Evolutionary conservation across 2,797 vertebrate genomes (phyloP), one percentile per base, ranked within the genome.

Genomic region (Anniella stebbinsi): DNA sequence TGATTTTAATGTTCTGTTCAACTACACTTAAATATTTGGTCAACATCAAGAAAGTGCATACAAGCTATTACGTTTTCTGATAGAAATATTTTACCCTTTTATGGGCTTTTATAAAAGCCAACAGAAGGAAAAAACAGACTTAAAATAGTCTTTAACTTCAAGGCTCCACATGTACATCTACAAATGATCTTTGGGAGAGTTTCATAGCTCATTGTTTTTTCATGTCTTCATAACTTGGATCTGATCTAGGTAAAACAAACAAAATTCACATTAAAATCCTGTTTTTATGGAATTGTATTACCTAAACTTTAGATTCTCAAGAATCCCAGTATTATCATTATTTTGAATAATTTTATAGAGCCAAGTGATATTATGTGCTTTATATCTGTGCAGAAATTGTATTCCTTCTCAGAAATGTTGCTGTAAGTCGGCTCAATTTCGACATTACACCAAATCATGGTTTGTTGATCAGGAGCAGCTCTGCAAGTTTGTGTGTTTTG

Each of bases 211-310:
- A 93, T 87, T 97, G 96, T 38, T 93, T 96, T 95, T 95, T 98
- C 97, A 97, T 30, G 96, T 97, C 97, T 98, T 98, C 96, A 92
- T 94, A 96, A 96, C 95, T 96, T 98, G 97, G 89, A 98, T 98
- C 94, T 98, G 97, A 97, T 97, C 97, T 98, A 95, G 91, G 92
- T 94, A 96, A 11, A 93, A 94, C 94, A 94, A 94, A 86, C 86
- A 94, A 91, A 93, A 57, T 67, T 93, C 80, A 94, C 4, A 54
- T 30, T 88, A 83, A 86, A 82, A 92, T 87, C 1, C 70, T 91
- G 6, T 33, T 88, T 48, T 63, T 63, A 57, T 84, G 89, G 1
- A 28, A 87, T 84, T 89, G 91, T 87, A 45, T 13, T 80, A 38
- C 70, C 28, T 63, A 63, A 21, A 21, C 21, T 18, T 63, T 63